These are phyloP conservation scores for Urosaurus nigricauda DNA, from an alignment of 2,797 vertebrate genomes.

Conservation along the genomic window DNA sequence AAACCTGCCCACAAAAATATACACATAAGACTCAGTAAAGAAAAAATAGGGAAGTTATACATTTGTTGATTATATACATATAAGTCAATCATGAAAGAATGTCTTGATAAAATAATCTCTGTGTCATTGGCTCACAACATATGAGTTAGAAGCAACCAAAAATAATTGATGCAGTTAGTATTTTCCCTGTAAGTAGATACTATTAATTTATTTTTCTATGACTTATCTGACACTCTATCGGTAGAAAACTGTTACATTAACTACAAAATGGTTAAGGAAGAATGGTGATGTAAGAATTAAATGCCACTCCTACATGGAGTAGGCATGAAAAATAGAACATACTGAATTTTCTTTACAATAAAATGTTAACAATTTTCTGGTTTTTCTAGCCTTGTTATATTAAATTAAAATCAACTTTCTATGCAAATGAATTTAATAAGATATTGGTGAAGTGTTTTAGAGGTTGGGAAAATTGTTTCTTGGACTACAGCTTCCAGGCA, in stretches of 20 bases:
- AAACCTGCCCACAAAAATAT: too few relatives aligned
- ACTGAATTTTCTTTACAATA: background rate
- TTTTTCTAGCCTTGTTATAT: background rate
- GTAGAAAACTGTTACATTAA: background rate
- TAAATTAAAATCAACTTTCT: background rate
- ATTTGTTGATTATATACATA: constrained; percentile 8
- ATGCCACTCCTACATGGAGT: background rate
- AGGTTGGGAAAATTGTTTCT: too few relatives aligned
- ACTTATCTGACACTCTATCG: background rate
- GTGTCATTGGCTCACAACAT: background rate
- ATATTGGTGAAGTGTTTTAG: background rate
- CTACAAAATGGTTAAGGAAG: background rate
- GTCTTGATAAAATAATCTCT: constrained; percentile 26
- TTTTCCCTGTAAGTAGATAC: background rate
- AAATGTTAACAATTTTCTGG: background rate
- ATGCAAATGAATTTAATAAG: background rate
- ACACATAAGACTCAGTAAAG: too few relatives aligned
- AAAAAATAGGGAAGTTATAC: background rate
- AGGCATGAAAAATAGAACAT: background rate
- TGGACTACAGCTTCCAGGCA: too few relatives aligned
- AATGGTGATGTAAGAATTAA: background rate
- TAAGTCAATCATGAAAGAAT: background rate
- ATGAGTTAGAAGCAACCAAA: accelerated
- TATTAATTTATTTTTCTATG: background rate
- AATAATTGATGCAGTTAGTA: accelerated